Percentiles rank a stretch among this genome's conserved stretches.
Evolutionary conservation across 2,888 invertebrate species (phyloP).

Genomic region (Limnephilus rhombicus): DNA sequence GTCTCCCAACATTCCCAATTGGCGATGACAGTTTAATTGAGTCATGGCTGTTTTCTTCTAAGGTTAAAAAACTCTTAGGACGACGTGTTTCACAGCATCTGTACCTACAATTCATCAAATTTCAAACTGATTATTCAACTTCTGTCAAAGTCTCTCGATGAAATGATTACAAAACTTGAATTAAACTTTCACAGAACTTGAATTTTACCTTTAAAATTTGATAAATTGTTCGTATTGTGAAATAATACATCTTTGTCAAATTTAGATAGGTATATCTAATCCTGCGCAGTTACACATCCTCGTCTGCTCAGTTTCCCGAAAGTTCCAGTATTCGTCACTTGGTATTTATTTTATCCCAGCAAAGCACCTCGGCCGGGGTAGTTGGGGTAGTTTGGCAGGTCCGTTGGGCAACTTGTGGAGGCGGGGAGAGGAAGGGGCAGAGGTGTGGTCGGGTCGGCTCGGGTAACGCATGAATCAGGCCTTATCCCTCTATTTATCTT

Average conservation of each 20-base stretch:
- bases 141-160: too few species aligned
- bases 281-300: not conserved
- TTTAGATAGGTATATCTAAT: not conserved
- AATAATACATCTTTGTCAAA: not conserved
- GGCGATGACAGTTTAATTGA: not conserved
- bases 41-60: not conserved
- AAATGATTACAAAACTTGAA: too few species aligned
- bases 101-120: too few species aligned
- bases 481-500: constrained; percentile 30
- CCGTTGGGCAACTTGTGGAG: not conserved
- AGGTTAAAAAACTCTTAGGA: not conserved
- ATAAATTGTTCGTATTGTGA: too few species aligned
- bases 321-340: constrained; percentile 40
- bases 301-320: not conserved
- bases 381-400: not conserved
- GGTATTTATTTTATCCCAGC: constrained; percentile 48
- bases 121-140: too few species aligned
- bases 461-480: constrained; percentile 30
- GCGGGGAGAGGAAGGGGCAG: not conserved
- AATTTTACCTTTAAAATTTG: too few species aligned
- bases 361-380: constrained; percentile 9
- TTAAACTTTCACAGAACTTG: too few species aligned
- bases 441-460: constrained; percentile 11
- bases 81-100: too few species aligned
- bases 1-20: not conserved